Conservation (phyloP, 2,113 vertebrate genomes). For the Aldabrachelys gigantea region DNA sequence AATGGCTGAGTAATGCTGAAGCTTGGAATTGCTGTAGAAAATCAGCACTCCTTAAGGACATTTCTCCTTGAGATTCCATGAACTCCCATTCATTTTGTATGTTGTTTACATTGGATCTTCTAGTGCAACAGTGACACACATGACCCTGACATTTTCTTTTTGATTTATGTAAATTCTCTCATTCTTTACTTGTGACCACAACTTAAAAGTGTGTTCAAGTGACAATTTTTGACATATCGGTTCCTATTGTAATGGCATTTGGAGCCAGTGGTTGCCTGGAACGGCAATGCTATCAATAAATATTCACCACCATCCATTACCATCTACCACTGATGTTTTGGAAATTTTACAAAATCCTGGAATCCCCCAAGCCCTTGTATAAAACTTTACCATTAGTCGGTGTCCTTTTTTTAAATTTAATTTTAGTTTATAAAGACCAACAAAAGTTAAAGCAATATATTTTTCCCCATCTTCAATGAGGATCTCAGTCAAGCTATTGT, state of each 20-base stretch:
- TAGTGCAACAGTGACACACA: conserved; percentile 6
- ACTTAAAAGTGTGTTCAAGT: neutral
- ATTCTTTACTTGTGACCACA: neutral
- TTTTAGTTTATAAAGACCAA: neutral
- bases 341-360: neutral
- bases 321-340: neutral
- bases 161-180: neutral
- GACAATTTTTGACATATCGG: neutral
- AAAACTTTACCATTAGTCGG: neutral
- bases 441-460: conserved; percentile 23
- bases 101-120: conserved; percentile 48
- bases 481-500: neutral
- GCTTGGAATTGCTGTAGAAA: conserved; percentile 50
- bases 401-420: neutral
- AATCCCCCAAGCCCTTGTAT: neutral
- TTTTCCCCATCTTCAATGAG: conserved; percentile 2
- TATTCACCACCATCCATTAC: neutral
- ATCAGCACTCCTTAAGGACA: conserved; percentile 56
- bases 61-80: conserved; percentile 21
- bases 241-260: neutral
- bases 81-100: neutral
- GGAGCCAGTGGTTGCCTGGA: neutral
- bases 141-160: conserved; percentile 18
- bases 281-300: neutral
- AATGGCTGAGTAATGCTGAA: conserved; percentile 39